Evolutionary conservation across 2,888 invertebrate genomes (phyloP).

Genomic region (Drosophila multiciliata): DNA sequence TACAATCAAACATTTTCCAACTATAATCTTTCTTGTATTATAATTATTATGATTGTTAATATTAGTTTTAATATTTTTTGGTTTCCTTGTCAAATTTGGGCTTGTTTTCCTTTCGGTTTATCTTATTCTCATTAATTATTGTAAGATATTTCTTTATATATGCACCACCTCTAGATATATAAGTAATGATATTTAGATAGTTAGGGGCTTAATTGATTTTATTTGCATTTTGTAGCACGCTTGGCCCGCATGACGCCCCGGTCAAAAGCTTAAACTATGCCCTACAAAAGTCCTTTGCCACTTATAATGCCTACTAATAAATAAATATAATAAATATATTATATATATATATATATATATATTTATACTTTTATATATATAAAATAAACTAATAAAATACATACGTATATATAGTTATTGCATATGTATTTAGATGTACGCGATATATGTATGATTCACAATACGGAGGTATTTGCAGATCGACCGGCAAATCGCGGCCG

Average conservation of each 20-base stretch:
- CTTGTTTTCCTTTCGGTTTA: conserved; percentile 5
- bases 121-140: not conserved
- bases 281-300: conserved; percentile 27
- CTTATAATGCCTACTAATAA: conserved; percentile 26
- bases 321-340: not conserved
- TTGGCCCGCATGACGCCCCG: conserved; percentile 48
- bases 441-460: not conserved
- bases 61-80: not conserved
- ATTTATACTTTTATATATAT: not conserved
- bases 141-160: not conserved
- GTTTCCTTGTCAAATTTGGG: conserved; percentile 15
- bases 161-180: not conserved
- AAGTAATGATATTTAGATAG: not conserved
- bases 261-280: conserved; percentile 27
- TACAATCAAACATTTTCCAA: not conserved
- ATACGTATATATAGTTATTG: not conserved
- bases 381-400: not conserved
- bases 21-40: not conserved
- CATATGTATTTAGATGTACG: not conserved
- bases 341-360: not conserved
- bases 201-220: conserved; percentile 21
- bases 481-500: conserved; percentile 84
- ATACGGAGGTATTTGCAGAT: conserved; percentile 69
- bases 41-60: not conserved
- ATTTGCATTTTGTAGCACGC: conserved; percentile 49